Conservation (phyloP, 2,797 vertebrate genomes). For the Acropternis orthonyx region DNA sequence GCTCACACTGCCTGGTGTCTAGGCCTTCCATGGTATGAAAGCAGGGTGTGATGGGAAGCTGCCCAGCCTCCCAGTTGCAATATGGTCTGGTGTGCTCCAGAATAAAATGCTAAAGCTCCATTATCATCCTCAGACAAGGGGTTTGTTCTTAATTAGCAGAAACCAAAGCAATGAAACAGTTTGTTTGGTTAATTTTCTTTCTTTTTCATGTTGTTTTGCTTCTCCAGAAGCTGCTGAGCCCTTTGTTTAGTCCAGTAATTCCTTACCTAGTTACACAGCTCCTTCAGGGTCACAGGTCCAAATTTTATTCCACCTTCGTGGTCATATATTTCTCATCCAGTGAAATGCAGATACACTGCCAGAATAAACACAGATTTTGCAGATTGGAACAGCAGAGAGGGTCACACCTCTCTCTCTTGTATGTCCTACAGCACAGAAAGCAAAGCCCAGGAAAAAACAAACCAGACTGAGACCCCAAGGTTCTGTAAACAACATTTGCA, state of each 20-base stretch:
- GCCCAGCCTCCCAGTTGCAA: neutral
- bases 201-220: neutral
- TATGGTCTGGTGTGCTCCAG: neutral
- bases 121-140: neutral
- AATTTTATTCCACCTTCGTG: neutral
- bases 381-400: neutral
- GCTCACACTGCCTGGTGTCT: neutral
- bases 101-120: neutral
- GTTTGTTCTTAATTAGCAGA: neutral
- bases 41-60: neutral
- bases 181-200: neutral
- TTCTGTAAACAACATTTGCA: neutral
- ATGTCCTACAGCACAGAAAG: neutral
- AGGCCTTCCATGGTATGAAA: neutral
- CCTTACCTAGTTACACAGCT: neutral
- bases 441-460: neutral
- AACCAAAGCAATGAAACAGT: neutral
- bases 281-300: neutral
- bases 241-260: neutral
- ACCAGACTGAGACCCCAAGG: neutral
- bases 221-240: neutral
- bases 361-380: neutral
- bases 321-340: neutral
- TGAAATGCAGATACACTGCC: neutral
- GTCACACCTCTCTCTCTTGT: neutral